Conservation (phyloP, 2,113 vertebrate species). For the Chionodraco myersi region DNA sequence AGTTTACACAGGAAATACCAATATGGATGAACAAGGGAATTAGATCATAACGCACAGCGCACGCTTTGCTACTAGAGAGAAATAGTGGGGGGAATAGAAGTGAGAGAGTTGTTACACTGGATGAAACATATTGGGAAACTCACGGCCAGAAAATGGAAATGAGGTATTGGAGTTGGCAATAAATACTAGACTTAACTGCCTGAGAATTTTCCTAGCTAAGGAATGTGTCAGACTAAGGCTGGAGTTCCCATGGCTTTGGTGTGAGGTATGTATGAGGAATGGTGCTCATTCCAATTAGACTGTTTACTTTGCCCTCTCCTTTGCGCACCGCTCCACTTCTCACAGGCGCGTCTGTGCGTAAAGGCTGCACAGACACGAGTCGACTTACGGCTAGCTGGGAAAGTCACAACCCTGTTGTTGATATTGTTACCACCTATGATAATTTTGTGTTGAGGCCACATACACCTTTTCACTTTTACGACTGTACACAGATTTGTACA, state of each 20-base stretch:
- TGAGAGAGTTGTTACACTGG: slow-evolving; percentile 54
- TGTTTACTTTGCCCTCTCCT: slow-evolving; percentile 78
- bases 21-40: slow-evolving; percentile 74
- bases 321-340: slow-evolving; percentile 52
- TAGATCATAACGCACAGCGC: slow-evolving; percentile 66
- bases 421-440: neutral
- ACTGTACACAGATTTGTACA: neutral
- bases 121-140: slow-evolving; percentile 76
- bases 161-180: slow-evolving; percentile 81
- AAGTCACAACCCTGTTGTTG: slow-evolving; percentile 6
- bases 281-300: slow-evolving; percentile 79
- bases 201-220: slow-evolving; percentile 79
- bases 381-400: slow-evolving; percentile 21
- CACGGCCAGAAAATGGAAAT: slow-evolving; percentile 79
- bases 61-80: slow-evolving; percentile 42
- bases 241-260: slow-evolving; percentile 81
- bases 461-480: neutral
- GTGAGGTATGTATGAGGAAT: slow-evolving; percentile 82
- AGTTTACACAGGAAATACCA: slow-evolving; percentile 82
- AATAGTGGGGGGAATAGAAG: slow-evolving; percentile 58
- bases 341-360: slow-evolving; percentile 65
- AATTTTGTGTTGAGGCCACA: neutral
- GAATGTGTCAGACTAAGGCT: slow-evolving; percentile 80
- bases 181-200: slow-evolving; percentile 75
- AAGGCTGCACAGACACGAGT: slow-evolving; percentile 41